phyloP scores from a whole-genome alignment of 1,140 invertebrate species.

The Arion vulgaris region DNA sequence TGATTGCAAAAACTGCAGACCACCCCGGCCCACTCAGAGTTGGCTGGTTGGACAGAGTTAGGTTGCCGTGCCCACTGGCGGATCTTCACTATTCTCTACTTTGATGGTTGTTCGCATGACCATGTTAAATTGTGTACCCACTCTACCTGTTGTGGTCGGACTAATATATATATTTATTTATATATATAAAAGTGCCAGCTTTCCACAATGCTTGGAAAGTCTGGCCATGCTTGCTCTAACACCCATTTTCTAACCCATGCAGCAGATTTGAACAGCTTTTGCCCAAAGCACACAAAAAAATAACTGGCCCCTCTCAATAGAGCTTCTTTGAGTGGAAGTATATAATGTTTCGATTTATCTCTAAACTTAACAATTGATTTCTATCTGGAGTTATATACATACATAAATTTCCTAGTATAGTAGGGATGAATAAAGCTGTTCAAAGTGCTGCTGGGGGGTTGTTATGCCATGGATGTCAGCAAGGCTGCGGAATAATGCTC shows the following conservation, averaged over 20 bases:
- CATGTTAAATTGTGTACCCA: slow-evolving; percentile 24
- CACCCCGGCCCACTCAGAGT: slow-evolving; percentile 37
- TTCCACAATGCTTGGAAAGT: background rate
- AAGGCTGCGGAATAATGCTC: slow-evolving; percentile 4
- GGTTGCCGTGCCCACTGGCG: slow-evolving; percentile 23
- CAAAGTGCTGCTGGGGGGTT: slow-evolving; percentile 1
- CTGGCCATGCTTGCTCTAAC: slow-evolving; percentile 28
- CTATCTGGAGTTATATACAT: no score
- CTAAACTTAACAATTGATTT: no score
- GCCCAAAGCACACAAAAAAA: background rate
- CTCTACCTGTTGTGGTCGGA: slow-evolving; percentile 30
- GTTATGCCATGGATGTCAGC: slow-evolving; percentile 10
- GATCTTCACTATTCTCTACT: slow-evolving; percentile 16
- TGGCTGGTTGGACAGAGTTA: slow-evolving; percentile 49
- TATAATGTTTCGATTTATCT: no score
- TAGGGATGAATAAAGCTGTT: background rate
- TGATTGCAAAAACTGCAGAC: slow-evolving; percentile 33
- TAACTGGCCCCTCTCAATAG: background rate
- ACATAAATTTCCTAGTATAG: no score
- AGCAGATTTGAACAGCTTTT: slow-evolving; percentile 16
- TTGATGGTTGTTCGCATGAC: slow-evolving; percentile 39
- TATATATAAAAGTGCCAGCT: no score
- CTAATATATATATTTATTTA: slow-evolving; percentile 23
- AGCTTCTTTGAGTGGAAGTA: no score
- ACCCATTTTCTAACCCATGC: background rate